Evolutionary conservation across 2,797 vertebrate genomes (phyloP).

Genomic region (Spinus pinus): DNA sequence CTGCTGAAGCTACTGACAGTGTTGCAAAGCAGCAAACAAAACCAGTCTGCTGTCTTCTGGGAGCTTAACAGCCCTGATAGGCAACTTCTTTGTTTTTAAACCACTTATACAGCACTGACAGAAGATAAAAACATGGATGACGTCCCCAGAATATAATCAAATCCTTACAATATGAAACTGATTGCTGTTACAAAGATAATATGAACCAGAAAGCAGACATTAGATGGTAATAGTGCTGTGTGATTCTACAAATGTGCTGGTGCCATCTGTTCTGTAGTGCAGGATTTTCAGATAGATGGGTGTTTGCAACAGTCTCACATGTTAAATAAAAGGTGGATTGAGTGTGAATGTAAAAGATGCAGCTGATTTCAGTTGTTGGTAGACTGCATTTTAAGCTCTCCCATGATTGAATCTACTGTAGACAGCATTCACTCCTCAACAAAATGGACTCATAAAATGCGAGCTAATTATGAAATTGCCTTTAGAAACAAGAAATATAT

Average conservation of each 20-base stretch:
- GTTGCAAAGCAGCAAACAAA: slow-evolving; percentile 16
- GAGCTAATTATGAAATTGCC: background rate
- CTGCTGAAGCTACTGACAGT: background rate
- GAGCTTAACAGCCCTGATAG: background rate
- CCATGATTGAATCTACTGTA: background rate
- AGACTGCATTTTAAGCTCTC: background rate
- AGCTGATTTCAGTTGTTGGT: background rate
- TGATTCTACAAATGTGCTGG: background rate
- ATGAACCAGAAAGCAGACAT: background rate
- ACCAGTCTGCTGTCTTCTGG: background rate
- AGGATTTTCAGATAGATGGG: background rate
- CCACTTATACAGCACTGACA: background rate
- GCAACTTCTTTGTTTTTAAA: background rate
- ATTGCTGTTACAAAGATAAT: background rate
- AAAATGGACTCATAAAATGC: background rate
- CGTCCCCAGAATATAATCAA: background rate
- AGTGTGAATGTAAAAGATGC: background rate
- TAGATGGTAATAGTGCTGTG: background rate
- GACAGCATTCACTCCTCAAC: background rate
- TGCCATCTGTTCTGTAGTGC: background rate
- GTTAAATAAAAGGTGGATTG: background rate
- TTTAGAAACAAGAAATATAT: background rate
- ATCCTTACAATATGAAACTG: background rate
- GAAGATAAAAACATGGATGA: background rate
- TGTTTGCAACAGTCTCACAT: background rate